Percentiles rank a stretch among this genome's conserved stretches.
These are phyloP conservation scores for Cylindroiulus punctatus DNA, from an alignment of 2,888 invertebrate genomes.

Conservation along the genomic window DNA sequence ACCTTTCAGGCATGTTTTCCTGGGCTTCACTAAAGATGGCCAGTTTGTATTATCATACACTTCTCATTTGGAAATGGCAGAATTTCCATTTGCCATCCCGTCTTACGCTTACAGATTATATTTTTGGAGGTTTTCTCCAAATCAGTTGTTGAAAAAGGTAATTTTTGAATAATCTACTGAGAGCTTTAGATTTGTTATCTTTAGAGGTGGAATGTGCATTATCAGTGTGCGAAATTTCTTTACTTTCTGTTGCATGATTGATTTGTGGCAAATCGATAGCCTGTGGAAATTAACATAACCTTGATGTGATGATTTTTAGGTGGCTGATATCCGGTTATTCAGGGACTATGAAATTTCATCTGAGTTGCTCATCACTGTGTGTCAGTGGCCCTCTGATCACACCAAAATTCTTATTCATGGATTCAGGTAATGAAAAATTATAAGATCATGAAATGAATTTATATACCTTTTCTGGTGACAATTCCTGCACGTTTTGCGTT, in stretches of 20 bases:
- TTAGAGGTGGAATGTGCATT: too few species aligned
- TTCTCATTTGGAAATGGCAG: conserved; percentile 67
- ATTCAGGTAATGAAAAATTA: conserved; percentile 70
- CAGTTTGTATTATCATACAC: conserved; percentile 92
- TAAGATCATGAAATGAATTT: conserved; percentile 63
- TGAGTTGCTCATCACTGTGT: conserved; percentile 73
- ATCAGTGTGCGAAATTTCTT: too few species aligned
- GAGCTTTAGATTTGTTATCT: too few species aligned
- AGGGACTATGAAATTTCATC: conserved; percentile 68
- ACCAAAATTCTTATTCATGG: conserved; percentile 76
- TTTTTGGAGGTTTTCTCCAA: conserved; percentile 74
- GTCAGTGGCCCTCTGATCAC: conserved; percentile 77
- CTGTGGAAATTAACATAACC: not conserved
- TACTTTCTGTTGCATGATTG: conserved; percentile 9
- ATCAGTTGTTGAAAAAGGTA: conserved; percentile 69
- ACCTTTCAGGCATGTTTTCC: conserved; percentile 82
- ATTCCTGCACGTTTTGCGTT: too few species aligned
- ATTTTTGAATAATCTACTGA: not conserved
- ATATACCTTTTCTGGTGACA: too few species aligned
- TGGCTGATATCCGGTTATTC: conserved; percentile 73
- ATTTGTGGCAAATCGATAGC: not conserved
- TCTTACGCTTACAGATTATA: conserved; percentile 71
- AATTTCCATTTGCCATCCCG: conserved; percentile 63
- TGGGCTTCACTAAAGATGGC: conserved; percentile 95
- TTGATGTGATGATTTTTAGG: conserved; percentile 62